Conservation (phyloP, 2,113 vertebrate species). For the Actinemys pallida region DNA sequence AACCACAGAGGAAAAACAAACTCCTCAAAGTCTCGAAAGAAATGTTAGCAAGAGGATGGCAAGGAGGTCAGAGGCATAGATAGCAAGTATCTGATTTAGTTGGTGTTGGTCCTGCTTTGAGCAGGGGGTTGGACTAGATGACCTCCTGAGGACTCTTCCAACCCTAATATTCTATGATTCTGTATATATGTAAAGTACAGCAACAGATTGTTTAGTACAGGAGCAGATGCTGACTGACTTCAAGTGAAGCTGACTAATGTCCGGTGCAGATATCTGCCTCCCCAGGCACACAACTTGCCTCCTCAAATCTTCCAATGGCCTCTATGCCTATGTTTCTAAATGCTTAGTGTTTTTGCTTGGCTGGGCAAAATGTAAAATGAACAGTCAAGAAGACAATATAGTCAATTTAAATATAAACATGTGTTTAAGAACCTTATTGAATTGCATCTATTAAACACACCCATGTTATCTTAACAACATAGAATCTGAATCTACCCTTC, state of each 20-base stretch:
- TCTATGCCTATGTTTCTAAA: not conserved
- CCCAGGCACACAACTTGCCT: not conserved
- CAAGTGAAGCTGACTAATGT: not conserved
- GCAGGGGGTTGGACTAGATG: no score
- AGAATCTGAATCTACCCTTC: not conserved
- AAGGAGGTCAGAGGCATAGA: not conserved
- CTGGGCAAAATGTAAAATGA: not conserved
- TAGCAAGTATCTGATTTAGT: not conserved
- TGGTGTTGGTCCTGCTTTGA: no score
- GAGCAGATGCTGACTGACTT: not conserved
- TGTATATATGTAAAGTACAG: fast-evolving
- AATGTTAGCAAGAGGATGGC: not conserved
- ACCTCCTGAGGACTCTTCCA: no score
- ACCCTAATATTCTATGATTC: no score
- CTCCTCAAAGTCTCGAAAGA: not conserved
- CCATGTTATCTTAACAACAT: not conserved
- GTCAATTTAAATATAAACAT: not conserved
- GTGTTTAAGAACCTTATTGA: not conserved
- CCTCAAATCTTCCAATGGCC: not conserved
- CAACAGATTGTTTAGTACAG: not conserved
- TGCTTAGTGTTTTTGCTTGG: not conserved
- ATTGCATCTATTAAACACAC: not conserved
- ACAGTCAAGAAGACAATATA: not conserved
- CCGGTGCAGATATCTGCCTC: not conserved
- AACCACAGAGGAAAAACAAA: not conserved